phyloP scores from a whole-genome alignment of 2,888 invertebrate genomes.

The Macrophya alboannulata region DNA sequence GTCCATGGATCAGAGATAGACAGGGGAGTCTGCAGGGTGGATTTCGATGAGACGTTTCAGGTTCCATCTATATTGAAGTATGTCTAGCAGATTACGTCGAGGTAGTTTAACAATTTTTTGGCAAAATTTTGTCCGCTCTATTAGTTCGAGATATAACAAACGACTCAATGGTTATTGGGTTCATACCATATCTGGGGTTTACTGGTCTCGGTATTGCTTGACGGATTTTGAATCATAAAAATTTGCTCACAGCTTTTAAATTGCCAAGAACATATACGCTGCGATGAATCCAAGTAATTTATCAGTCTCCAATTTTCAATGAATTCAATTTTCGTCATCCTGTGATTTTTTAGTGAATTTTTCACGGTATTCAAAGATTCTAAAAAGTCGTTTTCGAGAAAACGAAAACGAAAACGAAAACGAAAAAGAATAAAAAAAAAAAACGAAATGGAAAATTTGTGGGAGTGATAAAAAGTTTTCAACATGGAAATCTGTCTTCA shows the following conservation, averaged over 20 bases:
- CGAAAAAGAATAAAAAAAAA: not conserved
- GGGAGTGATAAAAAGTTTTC: not conserved
- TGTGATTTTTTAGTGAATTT: not conserved
- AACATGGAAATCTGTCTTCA: not conserved
- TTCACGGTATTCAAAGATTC: too few species aligned
- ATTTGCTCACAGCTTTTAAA: not conserved
- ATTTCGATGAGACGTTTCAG: not conserved
- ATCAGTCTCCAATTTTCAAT: not conserved
- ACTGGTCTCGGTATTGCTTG: not conserved
- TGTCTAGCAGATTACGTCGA: slow-evolving; percentile 17
- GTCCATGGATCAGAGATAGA: not conserved
- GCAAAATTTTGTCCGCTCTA: not conserved
- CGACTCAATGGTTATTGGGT: not conserved
- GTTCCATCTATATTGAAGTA: not conserved
- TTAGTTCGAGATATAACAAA: not conserved
- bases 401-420: not conserved
- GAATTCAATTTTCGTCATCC: not conserved
- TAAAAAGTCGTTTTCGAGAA: not conserved
- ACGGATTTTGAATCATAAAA: not conserved
- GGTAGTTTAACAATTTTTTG: not conserved
- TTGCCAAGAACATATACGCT: not conserved
- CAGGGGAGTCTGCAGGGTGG: slow-evolving; percentile 5
- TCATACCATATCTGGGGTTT: not conserved
- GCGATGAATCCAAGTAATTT: not conserved
- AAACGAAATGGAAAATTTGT: not conserved